Evolutionary conservation across 2,888 invertebrate genomes (phyloP).

Genomic region (Agriopis marginaria): DNA sequence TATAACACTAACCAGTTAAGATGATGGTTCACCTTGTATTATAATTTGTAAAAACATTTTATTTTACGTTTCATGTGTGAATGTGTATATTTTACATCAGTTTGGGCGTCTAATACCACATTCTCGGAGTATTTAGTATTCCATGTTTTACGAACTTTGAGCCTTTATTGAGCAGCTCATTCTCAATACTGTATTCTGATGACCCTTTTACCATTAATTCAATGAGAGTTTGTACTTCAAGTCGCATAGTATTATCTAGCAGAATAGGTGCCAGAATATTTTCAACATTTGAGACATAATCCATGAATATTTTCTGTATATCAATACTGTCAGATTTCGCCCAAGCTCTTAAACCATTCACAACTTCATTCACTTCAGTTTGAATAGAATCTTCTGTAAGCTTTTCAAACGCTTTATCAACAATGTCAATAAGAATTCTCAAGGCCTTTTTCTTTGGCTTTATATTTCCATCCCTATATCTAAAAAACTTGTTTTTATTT

Average conservation of each 20-base stretch:
- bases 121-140: neutral
- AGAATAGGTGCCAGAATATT: neutral
- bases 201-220: neutral
- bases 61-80: too few relatives aligned
- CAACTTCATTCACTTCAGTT: neutral
- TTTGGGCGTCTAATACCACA: neutral
- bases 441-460: neutral
- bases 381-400: neutral
- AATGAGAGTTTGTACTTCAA: conserved; percentile 4
- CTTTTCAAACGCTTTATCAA: neutral
- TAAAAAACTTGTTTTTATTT: neutral
- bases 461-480: neutral
- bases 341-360: neutral
- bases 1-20: too few relatives aligned
- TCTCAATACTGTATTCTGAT: neutral
- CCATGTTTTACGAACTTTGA: neutral
- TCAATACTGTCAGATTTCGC: neutral
- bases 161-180: neutral
- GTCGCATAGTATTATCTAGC: neutral
- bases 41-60: too few relatives aligned
- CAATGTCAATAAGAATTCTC: conserved; percentile 4
- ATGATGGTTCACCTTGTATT: too few relatives aligned
- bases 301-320: neutral
- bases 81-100: too few relatives aligned
- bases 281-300: neutral